Conservation (phyloP, 2,797 vertebrate species). For the Valencia hispanica region DNA sequence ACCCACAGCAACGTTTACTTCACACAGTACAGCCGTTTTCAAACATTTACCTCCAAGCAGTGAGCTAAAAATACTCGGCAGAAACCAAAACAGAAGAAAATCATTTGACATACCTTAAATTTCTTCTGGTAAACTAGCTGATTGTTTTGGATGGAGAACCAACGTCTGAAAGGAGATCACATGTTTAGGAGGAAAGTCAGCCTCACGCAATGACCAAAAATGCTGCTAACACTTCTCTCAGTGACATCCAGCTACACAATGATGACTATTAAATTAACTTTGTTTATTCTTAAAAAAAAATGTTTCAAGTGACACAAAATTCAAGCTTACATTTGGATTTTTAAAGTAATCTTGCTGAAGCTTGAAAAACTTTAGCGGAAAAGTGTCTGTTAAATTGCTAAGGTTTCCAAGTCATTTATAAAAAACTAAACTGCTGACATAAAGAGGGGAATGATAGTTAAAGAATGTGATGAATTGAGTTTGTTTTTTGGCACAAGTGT, state of each 20-base stretch:
- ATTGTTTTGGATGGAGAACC: conserved; percentile 99
- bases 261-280: background rate
- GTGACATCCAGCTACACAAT: background rate
- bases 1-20: conserved; percentile 1
- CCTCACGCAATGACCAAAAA: conserved; percentile 32
- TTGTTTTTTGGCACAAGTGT: background rate
- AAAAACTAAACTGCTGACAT: too few relatives aligned
- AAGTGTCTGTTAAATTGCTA: background rate
- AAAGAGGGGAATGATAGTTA: background rate
- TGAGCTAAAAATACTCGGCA: conserved; percentile 43
- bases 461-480: background rate
- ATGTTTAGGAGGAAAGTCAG: conserved; percentile 16
- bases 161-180: conserved; percentile 86
- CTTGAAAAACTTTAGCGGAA: background rate
- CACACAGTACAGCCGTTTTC: conserved; percentile 7
- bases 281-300: background rate
- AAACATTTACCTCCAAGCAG: conserved; percentile 16
- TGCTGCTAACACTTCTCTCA: conserved; percentile 16
- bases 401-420: background rate
- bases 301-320: background rate
- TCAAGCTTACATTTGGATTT: background rate
- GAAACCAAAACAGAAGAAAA: conserved; percentile 47
- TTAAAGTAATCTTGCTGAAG: background rate
- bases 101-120: conserved; percentile 90
- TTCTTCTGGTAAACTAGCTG: conserved; percentile 99